Conservation (phyloP, 2,888 invertebrate species). For the Cephalotes varians region DNA sequence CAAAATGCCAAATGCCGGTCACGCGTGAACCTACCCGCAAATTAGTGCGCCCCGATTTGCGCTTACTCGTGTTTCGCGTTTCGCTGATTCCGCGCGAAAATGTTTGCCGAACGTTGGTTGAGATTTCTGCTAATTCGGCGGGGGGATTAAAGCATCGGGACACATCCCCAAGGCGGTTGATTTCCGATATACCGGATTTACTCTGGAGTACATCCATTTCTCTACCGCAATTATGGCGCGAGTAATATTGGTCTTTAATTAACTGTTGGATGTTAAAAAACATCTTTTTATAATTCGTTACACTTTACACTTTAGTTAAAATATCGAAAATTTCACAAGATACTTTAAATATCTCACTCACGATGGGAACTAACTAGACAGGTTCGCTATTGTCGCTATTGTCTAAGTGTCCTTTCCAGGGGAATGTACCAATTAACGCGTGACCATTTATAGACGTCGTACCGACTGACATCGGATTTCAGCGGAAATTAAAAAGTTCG, state of each 20-base stretch:
- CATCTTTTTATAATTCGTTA: neutral
- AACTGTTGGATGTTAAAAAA: neutral
- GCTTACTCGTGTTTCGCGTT: conserved; percentile 40
- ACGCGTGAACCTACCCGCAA: conserved; percentile 61
- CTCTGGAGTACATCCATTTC: neutral
- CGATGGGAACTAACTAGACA: neutral
- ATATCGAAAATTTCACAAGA: neutral
- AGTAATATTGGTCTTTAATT: neutral
- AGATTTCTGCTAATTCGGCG: conserved; percentile 46
- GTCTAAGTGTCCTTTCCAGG: conserved; percentile 28
- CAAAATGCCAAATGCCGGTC: conserved; percentile 70
- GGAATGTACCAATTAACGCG: conserved; percentile 65
- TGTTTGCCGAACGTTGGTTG: conserved; percentile 47
- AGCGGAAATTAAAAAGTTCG: conserved; percentile 48
- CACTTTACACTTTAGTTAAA: neutral
- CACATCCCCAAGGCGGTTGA: neutral
- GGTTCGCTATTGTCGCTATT: conserved; percentile 15
- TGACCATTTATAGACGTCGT: conserved; percentile 54
- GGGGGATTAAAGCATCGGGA: conserved; percentile 21
- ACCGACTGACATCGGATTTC: conserved; percentile 18
- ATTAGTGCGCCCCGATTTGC: conserved; percentile 65
- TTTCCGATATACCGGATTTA: neutral
- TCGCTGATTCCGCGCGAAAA: conserved; percentile 52
- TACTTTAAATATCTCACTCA: conserved; percentile 6
- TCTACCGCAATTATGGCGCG: neutral